Percentiles rank a stretch among this genome's conserved stretches.
Evolutionary conservation across 2,888 invertebrate species (phyloP).

Genomic region (Heliconius ismenius): DNA sequence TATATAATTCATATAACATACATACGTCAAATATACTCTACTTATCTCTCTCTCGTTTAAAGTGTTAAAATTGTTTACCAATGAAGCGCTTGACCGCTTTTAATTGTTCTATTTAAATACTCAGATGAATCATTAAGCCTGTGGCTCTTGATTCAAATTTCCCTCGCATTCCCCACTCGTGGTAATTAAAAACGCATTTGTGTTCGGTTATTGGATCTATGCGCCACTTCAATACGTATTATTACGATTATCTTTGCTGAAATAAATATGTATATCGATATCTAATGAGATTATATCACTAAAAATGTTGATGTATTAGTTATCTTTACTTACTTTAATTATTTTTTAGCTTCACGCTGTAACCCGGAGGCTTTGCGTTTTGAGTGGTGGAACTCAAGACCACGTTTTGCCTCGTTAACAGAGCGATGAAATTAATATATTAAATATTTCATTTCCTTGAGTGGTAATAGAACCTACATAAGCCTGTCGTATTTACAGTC

Average conservation of each 20-base stretch:
- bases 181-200: constrained; percentile 67
- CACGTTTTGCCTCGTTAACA: too few species aligned
- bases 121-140: constrained; percentile 54
- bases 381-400: too few species aligned
- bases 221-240: constrained; percentile 45
- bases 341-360: background rate
- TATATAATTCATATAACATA: background rate
- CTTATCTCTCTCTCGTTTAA: constrained; percentile 36
- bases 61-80: constrained; percentile 67
- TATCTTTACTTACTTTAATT: background rate
- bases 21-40: constrained; percentile 2
- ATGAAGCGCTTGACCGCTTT: constrained; percentile 61
- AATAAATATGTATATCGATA: constrained; percentile 34
- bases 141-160: constrained; percentile 59
- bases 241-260: constrained; percentile 36
- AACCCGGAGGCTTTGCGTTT: too few species aligned
- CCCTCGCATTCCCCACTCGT: constrained; percentile 53
- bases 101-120: constrained; percentile 66
- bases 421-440: too few species aligned
- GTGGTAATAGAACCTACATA: too few species aligned
- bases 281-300: constrained; percentile 12
- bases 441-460: too few species aligned
- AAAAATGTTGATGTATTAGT: background rate
- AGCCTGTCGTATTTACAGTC: too few species aligned
- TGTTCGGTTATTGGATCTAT: constrained; percentile 50